Percentiles rank a stretch among this genome's conserved stretches.
phyloP scores from a whole-genome alignment of 2,113 vertebrate species.

The Microtus montanus region DNA sequence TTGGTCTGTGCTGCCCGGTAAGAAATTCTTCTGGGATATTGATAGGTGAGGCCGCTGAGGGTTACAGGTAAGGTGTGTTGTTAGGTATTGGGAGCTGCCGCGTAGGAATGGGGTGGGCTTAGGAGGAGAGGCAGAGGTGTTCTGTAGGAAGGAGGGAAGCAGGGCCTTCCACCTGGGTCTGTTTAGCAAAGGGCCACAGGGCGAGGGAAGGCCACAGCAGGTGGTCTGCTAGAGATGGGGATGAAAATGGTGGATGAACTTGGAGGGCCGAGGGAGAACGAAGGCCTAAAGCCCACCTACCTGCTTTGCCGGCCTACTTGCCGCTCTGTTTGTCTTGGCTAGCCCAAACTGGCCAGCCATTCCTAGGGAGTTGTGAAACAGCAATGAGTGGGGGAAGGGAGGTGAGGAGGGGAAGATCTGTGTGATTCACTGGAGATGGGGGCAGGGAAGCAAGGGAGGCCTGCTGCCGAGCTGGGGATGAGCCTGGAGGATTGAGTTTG shows the following conservation, averaged over 20 bases:
- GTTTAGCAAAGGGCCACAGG: background rate
- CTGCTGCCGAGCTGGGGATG: background rate
- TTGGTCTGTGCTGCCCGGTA: background rate
- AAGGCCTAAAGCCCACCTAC: background rate
- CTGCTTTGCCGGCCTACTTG: background rate
- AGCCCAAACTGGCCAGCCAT: background rate
- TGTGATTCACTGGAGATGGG: background rate
- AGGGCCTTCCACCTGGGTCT: background rate
- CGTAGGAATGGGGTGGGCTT: background rate
- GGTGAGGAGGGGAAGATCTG: background rate
- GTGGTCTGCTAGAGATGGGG: background rate
- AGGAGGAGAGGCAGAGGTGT: background rate
- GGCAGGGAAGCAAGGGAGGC: background rate
- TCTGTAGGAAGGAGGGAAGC: background rate
- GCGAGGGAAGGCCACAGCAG: background rate
- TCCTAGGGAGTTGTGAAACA: background rate
- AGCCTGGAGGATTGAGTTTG: background rate
- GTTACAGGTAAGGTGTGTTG: background rate
- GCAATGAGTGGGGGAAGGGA: background rate
- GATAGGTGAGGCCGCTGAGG: background rate
- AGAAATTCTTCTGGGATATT: background rate
- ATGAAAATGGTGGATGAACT: background rate
- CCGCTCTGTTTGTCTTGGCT: background rate
- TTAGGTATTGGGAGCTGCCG: background rate
- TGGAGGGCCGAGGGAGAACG: background rate